Percentiles rank a stretch among this genome's conserved stretches.
These are phyloP conservation scores for Leptopterna dolabrata DNA, from an alignment of 2,888 invertebrate genomes.

Conservation along the genomic window DNA sequence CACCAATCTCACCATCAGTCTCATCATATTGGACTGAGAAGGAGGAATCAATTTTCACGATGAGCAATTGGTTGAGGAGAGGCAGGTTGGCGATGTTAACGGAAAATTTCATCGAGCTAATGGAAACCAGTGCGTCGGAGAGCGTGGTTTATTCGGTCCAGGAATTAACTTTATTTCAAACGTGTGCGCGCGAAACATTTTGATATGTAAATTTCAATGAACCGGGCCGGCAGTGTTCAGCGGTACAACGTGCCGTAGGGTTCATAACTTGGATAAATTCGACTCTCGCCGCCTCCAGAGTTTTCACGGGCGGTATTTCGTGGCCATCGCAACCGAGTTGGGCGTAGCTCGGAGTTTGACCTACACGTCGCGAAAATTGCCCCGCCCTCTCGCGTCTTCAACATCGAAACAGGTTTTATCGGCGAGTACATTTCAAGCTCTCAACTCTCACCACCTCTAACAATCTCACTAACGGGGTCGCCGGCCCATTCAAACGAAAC, in stretches of 20 bases:
- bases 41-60: too few relatives aligned
- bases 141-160: not conserved
- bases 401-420: not conserved
- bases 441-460: not conserved
- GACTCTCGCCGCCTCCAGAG: not conserved
- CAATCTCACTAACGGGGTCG: not conserved
- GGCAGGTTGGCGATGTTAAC: too few relatives aligned
- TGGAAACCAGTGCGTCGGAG: too few relatives aligned
- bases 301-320: not conserved
- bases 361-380: not conserved
- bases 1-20: too few relatives aligned
- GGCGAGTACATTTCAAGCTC: not conserved
- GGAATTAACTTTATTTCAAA: not conserved
- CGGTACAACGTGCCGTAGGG: not conserved
- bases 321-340: not conserved
- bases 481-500: not conserved
- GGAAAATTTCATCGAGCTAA: too few relatives aligned
- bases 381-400: not conserved
- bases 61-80: too few relatives aligned
- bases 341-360: not conserved
- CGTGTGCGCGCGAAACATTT: not conserved
- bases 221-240: not conserved
- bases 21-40: too few relatives aligned
- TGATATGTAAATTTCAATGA: not conserved
- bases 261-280: not conserved